These are phyloP conservation scores for Caenorhabditis sp. DNA, from an alignment of 2,888 invertebrate genomes.

Conservation along the genomic window DNA sequence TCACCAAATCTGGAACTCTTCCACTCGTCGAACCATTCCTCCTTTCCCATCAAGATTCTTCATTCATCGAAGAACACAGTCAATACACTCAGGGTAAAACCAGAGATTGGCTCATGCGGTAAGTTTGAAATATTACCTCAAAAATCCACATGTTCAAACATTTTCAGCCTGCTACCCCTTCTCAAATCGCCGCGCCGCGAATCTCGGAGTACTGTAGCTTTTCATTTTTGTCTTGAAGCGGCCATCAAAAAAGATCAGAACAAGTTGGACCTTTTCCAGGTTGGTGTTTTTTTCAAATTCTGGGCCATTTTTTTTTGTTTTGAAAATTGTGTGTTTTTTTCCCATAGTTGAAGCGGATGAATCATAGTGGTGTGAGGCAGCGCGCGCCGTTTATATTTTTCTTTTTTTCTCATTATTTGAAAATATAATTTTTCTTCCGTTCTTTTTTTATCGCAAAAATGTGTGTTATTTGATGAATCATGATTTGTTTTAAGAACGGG, in stretches of 20 bases:
- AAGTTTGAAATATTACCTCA: background rate
- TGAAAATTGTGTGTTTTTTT: too few species aligned
- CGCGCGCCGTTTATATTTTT: background rate
- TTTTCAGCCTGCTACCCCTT: slow-evolving; percentile 82
- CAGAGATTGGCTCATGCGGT: slow-evolving; percentile 66
- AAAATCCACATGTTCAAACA: background rate
- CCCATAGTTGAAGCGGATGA: too few species aligned
- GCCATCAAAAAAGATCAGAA: slow-evolving; percentile 84
- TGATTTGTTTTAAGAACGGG: too few species aligned
- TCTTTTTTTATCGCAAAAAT: too few species aligned
- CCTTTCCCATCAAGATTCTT: slow-evolving; percentile 88
- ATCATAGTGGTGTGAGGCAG: background rate
- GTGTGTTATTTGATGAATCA: too few species aligned
- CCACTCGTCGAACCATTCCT: slow-evolving; percentile 96
- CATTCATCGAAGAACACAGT: slow-evolving; percentile 80
- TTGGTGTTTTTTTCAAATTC: slow-evolving; percentile 12
- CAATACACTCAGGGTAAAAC: slow-evolving; percentile 75
- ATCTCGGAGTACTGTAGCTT: slow-evolving; percentile 93
- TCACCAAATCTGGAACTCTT: slow-evolving; percentile 92
- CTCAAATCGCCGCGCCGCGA: slow-evolving; percentile 92
- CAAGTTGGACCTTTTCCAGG: slow-evolving; percentile 68
- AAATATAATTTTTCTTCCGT: too few species aligned
- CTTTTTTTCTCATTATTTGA: too few species aligned
- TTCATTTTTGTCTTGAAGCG: slow-evolving; percentile 98
- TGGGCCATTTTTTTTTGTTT: too few species aligned